phyloP scores from a whole-genome alignment of 2,113 vertebrate genomes.

The Corydoras sp. region DNA sequence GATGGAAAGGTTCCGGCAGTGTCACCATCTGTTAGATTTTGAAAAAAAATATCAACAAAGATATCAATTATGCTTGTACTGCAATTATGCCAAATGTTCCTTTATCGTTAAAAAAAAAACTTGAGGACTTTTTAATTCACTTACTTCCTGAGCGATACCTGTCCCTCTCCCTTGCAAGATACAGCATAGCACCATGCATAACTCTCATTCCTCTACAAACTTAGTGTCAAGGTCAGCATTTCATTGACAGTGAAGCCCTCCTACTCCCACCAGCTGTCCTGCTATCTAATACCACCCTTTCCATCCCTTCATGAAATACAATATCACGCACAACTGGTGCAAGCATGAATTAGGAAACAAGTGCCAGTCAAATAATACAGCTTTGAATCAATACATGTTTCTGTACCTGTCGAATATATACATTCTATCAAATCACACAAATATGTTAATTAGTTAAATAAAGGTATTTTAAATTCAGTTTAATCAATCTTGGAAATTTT shows the following conservation, averaged over 20 bases:
- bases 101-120: not conserved
- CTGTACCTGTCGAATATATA: too few relatives aligned
- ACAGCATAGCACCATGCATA: conserved; percentile 14
- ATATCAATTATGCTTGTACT: conserved; percentile 1
- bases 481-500: too few relatives aligned
- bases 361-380: conserved; percentile 10
- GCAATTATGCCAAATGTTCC: not conserved
- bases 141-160: too few relatives aligned
- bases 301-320: conserved; percentile 2
- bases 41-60: conserved; percentile 22
- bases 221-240: conserved; percentile 44
- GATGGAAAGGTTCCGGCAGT: conserved; percentile 51
- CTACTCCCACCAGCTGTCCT: conserved; percentile 43
- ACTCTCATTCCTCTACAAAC: conserved; percentile 21
- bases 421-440: too few relatives aligned
- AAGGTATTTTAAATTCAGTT: too few relatives aligned
- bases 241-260: conserved; percentile 32
- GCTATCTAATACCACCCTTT: conserved; percentile 44
- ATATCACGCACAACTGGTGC: conserved; percentile 12
- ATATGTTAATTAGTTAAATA: too few relatives aligned
- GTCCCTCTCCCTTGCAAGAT: too few relatives aligned
- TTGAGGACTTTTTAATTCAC: too few relatives aligned
- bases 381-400: conserved; percentile 10
- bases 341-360: conserved; percentile 26
- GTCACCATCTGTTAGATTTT: conserved; percentile 62